Percentiles rank a stretch among this genome's conserved stretches.
Evolutionary conservation across 2,888 invertebrate species (phyloP).

Genomic region (Craniophora ligustri): DNA sequence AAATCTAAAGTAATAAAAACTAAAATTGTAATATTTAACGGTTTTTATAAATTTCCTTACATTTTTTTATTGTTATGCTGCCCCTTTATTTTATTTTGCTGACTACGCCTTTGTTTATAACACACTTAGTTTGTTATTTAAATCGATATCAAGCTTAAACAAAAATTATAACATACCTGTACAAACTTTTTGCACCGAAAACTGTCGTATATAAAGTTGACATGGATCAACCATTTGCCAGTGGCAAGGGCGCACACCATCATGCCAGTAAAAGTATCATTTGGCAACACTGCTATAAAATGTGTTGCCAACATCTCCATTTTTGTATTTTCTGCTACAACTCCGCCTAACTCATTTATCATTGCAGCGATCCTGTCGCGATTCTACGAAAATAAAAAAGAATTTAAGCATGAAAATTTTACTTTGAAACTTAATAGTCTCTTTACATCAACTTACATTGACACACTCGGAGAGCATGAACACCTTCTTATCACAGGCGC

Average conservation of each 20-base stretch:
- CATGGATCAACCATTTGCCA: constrained; percentile 82
- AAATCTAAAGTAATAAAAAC: too few species aligned
- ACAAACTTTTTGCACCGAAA: constrained; percentile 83
- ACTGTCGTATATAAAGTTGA: constrained; percentile 82
- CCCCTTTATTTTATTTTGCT: too few species aligned
- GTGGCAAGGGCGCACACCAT: constrained; percentile 84
- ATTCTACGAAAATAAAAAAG: constrained; percentile 63
- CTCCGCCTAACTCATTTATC: constrained; percentile 82
- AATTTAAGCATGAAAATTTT: constrained; percentile 1
- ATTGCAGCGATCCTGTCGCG: constrained; percentile 79
- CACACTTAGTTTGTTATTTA: too few species aligned
- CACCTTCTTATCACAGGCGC: constrained; percentile 84
- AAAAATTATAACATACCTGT: constrained; percentile 62
- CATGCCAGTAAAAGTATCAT: constrained; percentile 83
- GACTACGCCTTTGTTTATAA: too few species aligned
- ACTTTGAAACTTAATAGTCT: neutral
- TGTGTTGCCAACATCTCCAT: constrained; percentile 86
- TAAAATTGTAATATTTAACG: too few species aligned
- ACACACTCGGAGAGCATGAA: constrained; percentile 84
- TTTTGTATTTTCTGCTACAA: constrained; percentile 84
- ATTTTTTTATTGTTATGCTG: too few species aligned
- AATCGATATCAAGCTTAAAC: neutral
- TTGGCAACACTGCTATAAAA: constrained; percentile 79
- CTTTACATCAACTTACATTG: constrained; percentile 69
- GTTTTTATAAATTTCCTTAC: too few species aligned